Conservation (phyloP, 2,113 vertebrate genomes). For the Manacus vitellinus region DNA sequence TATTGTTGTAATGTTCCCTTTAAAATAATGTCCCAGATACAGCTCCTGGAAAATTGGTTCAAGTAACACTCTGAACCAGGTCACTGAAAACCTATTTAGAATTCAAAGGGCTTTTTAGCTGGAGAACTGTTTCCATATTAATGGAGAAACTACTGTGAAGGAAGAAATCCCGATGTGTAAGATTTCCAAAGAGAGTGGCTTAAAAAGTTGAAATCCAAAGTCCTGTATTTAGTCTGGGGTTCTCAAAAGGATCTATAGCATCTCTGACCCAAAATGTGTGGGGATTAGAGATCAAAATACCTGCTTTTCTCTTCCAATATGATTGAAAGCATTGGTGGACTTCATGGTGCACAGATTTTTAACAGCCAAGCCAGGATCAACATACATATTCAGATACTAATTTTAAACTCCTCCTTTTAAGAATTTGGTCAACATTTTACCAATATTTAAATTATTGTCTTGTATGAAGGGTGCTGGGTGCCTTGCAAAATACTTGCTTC, state of each 20-base stretch:
- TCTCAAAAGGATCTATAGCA: neutral
- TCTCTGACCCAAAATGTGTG: neutral
- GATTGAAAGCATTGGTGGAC: neutral
- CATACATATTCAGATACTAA: neutral
- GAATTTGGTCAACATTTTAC: neutral
- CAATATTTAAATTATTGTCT: neutral
- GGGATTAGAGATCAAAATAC: neutral
- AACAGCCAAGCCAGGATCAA: neutral
- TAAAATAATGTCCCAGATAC: conserved; percentile 61
- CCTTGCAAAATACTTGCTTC: neutral
- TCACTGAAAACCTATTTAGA: conserved; percentile 42
- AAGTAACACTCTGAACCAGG: conserved; percentile 44
- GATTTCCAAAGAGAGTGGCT: conserved; percentile 20
- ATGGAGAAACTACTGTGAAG: conserved; percentile 22
- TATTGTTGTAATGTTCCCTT: neutral
- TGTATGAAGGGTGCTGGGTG: neutral
- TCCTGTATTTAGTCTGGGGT: neutral
- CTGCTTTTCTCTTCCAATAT: neutral
- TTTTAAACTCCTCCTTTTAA: neutral
- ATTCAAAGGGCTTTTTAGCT: conserved; percentile 54
- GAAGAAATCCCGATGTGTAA: conserved; percentile 6
- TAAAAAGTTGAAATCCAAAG: conserved; percentile 5
- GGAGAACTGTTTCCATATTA: conserved; percentile 48
- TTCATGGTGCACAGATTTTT: neutral
- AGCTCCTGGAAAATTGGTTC: conserved; percentile 41